Evolutionary conservation across 2,113 vertebrate species (phyloP), one percentile per base, ranked within the genome.

Genomic region (Andinoacara biseriatus): DNA sequence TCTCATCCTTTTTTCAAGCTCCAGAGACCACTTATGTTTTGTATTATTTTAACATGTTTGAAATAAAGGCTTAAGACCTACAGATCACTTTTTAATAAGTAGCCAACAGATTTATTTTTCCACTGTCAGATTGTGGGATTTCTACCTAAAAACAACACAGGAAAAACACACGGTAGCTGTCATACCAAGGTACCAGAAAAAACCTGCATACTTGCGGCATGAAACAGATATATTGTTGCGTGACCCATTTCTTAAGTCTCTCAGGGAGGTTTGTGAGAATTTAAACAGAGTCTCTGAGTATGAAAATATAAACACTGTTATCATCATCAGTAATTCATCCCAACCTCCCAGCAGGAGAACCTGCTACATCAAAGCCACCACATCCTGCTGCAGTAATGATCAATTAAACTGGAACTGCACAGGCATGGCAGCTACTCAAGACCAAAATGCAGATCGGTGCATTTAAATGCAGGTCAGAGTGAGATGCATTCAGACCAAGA

Each of bases 381-480:
- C 76, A 58, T 76, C 61, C 74, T 38, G 78, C 86, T 63, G 89
- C 78, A 78, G 59, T 24, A 38, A 83, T 54, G 67, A 90, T 85
- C 89, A 85, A 62, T 76, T 82, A 79, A 31, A 89, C 5, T 58
- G 22, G 82, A 87, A 75, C 85, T 22, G 81, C 82, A 40, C 6
- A 54, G 22, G 60, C 72, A 14, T 6, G 59, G 57, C 59, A 46
- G 86, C 58, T 2, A 5, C 77, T 56, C 63, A 0, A 40, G 15
- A 52, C 59, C 78, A 22, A 89, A 75, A 92, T 86, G 92, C 90
- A 91, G 87, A 91, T 91, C 0, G 76, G 65, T 40, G 87, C 76
- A 91, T 93, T 93, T 61, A 86, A 58, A 94, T 92, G 90, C 93
- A 92, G 88, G 79, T 85, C 91, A 90, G 90, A 87, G 76, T 83